Base-by-base conservation (phyloP, 2,888 invertebrate species). In the Polydesmus complanatus region DNA sequence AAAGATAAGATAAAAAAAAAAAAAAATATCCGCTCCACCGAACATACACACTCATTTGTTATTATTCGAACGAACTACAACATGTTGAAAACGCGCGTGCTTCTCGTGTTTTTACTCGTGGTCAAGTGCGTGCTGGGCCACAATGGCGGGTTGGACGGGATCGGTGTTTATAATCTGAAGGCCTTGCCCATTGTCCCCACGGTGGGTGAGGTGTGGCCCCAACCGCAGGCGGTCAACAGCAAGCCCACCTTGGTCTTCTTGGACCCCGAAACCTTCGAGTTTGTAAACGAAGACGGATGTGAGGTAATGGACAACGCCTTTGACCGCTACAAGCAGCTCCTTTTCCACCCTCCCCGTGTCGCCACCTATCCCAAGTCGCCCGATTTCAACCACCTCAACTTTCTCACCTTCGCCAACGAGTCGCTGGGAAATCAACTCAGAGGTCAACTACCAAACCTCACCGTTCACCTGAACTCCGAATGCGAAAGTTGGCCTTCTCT, bases 401-500 rank as follows among this genome's bases (percentile, higher is more conserved):
- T 37, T 14, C 14, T 37, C 37, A 68, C 65, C 21, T 67, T 65
- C 21, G 64, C 65, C 1, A 64, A 69, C 50, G 73, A 71, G 67
- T 63, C 66, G n/a, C 18, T n/a, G 1, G 19, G 23, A 14, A 11
- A 19, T 1, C 25, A 25, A 21, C 26, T 58, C 8, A 3, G 26
- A 23, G 78, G 77, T 5, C 72, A 71, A 59, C 69, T 85, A 18
- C 70, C 72, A 14, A 67, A 72, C 21, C 68, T 88, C n/a, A 69
- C 76, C 18, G 76, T 89, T 1, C 71, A 78, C 47, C 73, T 89
- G 56, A 74, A 72, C 25, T 72, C 75, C 3, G 73, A 78, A 0
- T 91, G 90, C 70, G 81, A 83, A 68, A 74, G 75, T 0, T 78
- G 79, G 68, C 90, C 90, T 0, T 73, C 80, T 63, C 73, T 83